Evolutionary conservation across 1,140 invertebrate genomes (phyloP), one percentile per base, ranked within the genome.

Genomic region (Habropoda laboriosa): DNA sequence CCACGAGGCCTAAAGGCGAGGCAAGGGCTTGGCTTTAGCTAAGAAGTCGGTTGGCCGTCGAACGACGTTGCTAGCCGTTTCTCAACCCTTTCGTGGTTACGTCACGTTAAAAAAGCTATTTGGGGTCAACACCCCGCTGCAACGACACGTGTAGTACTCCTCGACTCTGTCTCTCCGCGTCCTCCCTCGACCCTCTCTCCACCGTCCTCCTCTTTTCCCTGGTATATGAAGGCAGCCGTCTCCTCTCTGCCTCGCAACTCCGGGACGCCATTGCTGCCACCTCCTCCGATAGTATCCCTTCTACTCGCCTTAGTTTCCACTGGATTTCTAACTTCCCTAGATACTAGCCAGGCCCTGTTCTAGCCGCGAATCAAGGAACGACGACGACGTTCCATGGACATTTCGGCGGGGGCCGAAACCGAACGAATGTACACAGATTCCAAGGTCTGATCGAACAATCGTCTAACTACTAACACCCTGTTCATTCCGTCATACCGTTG

Each of bases 81-180:
- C 90, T 87, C 91, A 93, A 93, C 92, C 92, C 92, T 93, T 92
- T 87, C 86, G 88, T 86, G 87, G 89, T 93, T 93, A 93, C 92
- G 92, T 93, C 90, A 92, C 88, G 87, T 89, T 89, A 87, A 92
- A 91, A 92, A 92, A 92, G 87, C 88, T 91, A 92, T 91, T 93
- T 89, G 90, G 86, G 91, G 90, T 92, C 90, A 92, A 91, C 87
- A 92, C 90, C 91, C 92, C 89, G 87, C 82, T 79, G 78, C 82
- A 87, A 84, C 89, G 87, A 90, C 87, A 89, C 89, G 89, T 89
- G 87, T 89, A 90, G 82, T 90, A 81, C 81, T 83, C 78, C 77
- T 86, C 83, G 78, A 76, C 49, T 80, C 81, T 79, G 74, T 86
- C 83, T 83, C 87, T 89, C 87, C 63, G 47, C 64, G 67, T 82